These are phyloP conservation scores for Edolisoma coerulescens DNA, from an alignment of 2,113 vertebrate species.

Conservation along the genomic window DNA sequence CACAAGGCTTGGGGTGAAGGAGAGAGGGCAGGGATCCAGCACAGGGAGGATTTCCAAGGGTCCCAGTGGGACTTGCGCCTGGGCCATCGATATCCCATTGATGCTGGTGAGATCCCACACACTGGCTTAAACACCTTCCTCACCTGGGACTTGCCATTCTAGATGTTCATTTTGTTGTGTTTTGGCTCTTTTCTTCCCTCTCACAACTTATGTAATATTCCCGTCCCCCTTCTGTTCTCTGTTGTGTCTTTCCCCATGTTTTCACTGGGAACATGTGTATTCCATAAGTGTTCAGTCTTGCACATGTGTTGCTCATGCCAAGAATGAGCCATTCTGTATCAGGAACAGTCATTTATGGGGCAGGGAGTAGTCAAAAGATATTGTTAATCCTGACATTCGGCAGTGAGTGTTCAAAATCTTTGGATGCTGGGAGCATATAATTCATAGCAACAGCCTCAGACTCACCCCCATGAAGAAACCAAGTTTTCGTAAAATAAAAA, in stretches of 20 bases:
- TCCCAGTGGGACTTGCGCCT: background rate
- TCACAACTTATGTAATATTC: background rate
- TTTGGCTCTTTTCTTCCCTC: background rate
- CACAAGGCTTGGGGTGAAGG: background rate
- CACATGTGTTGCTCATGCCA: background rate
- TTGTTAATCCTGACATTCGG: background rate
- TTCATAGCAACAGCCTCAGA: background rate
- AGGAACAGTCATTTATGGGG: background rate
- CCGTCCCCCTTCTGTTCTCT: background rate
- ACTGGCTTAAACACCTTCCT: background rate
- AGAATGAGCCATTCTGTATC: background rate
- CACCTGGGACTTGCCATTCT: background rate
- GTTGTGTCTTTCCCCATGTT: accelerated
- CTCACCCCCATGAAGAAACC: background rate
- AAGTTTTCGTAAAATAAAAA: background rate
- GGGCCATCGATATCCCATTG: no score
- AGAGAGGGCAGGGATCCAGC: background rate
- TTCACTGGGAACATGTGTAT: background rate
- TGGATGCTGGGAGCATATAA: background rate
- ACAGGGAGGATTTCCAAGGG: background rate
- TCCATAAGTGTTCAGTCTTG: background rate
- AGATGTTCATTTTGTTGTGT: background rate
- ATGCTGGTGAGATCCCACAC: background rate
- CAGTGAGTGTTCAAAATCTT: background rate
- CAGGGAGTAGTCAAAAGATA: background rate